Conservation (phyloP, 2,113 vertebrate genomes). For the Leptosomus discolor region DNA sequence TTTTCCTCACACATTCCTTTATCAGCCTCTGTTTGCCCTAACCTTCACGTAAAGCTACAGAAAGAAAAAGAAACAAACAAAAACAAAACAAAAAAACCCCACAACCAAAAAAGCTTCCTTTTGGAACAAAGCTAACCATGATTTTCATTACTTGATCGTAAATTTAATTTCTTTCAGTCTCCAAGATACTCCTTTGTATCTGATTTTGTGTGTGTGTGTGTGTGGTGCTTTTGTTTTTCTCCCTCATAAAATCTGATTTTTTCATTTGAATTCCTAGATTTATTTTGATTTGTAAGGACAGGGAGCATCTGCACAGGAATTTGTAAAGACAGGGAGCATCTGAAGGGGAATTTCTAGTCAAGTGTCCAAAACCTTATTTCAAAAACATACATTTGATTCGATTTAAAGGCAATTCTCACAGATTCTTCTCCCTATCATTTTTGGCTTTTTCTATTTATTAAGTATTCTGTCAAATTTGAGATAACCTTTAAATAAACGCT, state of each 20-base stretch:
- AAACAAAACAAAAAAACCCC: background rate
- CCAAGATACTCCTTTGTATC: background rate
- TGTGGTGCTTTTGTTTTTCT: background rate
- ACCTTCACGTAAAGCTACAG: background rate
- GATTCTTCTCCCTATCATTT: background rate
- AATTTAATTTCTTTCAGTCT: background rate
- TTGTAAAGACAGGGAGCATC: background rate
- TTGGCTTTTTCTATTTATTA: background rate
- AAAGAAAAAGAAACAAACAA: background rate
- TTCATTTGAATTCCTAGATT: background rate
- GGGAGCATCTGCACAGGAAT: background rate
- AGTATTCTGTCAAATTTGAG: background rate
- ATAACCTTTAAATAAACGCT: background rate
- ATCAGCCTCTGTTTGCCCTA: background rate
- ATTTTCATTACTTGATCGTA: background rate
- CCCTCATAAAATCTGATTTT: background rate
- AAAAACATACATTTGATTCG: background rate
- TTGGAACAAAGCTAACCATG: background rate
- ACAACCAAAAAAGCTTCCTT: background rate
- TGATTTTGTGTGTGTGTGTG: too few species aligned
- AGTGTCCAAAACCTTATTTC: background rate
- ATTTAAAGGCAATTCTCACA: background rate
- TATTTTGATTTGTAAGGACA: background rate
- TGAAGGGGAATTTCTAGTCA: background rate
- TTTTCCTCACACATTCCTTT: background rate